phyloP scores from a whole-genome alignment of 2,797 vertebrate genomes.

The Diglossa cyanea region DNA sequence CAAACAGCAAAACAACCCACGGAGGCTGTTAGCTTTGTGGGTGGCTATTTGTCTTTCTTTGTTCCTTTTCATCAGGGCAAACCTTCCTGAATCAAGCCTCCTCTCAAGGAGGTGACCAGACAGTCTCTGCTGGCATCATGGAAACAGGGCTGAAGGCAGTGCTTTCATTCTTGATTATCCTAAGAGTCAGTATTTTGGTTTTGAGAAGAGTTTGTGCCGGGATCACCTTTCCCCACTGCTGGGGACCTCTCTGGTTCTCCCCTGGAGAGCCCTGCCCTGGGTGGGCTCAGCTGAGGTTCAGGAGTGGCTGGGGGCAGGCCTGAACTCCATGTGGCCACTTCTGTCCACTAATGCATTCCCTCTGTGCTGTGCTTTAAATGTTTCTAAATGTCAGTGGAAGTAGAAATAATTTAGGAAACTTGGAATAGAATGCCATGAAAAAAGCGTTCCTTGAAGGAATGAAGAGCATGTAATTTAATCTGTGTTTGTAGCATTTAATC shows the following conservation, averaged over 20 bases:
- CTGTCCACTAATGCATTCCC: neutral
- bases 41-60: neutral
- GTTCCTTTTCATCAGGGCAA: neutral
- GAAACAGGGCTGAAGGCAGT: neutral
- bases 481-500: conserved; percentile 38
- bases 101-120: neutral
- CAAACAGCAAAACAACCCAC: conserved; percentile 27
- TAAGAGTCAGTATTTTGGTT: neutral
- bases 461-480: conserved; percentile 31
- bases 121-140: neutral
- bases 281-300: neutral
- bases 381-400: neutral
- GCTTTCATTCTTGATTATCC: neutral
- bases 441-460: conserved; percentile 7
- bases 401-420: neutral
- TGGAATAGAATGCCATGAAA: neutral
- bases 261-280: neutral
- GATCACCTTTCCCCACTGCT: neutral
- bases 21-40: neutral
- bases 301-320: neutral
- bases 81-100: neutral
- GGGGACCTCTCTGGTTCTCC: neutral
- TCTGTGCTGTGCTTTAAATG: neutral
- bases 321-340: neutral
- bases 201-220: neutral